A percentile compares a stretch with the other conserved stretches of the same genome.
Evolutionary conservation across 1,140 invertebrate genomes (phyloP).

Genomic region (Pygmarrhopalites habei): DNA sequence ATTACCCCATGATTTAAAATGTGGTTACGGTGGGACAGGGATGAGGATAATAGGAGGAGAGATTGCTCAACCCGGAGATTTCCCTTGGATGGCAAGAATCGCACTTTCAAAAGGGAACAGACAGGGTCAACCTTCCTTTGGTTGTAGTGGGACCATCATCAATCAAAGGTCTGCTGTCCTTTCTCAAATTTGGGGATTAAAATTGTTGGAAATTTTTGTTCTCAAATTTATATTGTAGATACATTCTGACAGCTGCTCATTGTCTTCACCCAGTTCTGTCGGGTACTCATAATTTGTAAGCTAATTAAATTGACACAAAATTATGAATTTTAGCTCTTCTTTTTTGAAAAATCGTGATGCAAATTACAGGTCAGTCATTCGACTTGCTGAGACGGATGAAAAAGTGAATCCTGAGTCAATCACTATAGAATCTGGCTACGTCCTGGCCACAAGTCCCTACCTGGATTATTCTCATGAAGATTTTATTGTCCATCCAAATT

Average conservation of each 20-base stretch:
- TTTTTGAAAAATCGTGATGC: background rate
- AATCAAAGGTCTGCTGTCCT: no score
- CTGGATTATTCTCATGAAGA: background rate
- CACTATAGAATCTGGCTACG: background rate
- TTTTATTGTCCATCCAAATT: background rate
- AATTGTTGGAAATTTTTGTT: no score
- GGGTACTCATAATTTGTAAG: background rate
- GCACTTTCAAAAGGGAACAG: conserved; percentile 24
- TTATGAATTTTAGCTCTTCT: background rate
- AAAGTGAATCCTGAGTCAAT: background rate
- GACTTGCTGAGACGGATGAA: background rate
- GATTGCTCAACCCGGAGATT: conserved; percentile 10
- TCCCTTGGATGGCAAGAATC: conserved; percentile 27
- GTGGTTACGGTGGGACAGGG: background rate
- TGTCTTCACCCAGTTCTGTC: conserved; percentile 4
- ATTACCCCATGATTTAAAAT: conserved; percentile 10
- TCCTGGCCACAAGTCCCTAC: background rate
- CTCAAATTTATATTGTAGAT: no score
- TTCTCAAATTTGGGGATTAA: no score
- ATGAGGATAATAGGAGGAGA: conserved; percentile 28
- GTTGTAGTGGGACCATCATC: conserved; percentile 26
- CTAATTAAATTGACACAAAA: background rate
- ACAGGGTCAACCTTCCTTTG: background rate
- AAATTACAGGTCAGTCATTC: background rate
- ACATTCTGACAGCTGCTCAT: conserved; percentile 31